Evolutionary conservation across 2,888 invertebrate species (phyloP), one percentile per base, ranked within the genome.

Genomic region (Serrognathus titanus): DNA sequence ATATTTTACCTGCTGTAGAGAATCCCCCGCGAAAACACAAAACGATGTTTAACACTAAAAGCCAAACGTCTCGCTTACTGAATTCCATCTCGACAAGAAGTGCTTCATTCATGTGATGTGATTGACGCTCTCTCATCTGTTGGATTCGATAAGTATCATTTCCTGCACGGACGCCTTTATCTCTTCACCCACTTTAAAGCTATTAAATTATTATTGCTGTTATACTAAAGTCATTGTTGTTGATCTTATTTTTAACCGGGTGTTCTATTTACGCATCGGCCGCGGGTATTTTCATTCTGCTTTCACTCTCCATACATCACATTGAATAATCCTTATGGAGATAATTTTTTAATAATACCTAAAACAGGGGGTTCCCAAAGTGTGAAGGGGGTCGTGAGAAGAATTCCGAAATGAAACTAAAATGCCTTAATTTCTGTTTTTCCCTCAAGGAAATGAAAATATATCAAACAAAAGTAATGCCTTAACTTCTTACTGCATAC

Each of bases 21-120:
- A 57, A 61, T 58, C 63, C 59, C 51, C 59, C 58, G 53, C 56
- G 39, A 40, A 41, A 50, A 57, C 58, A 60, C 56, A 60, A 53
- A 43, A 59, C 54, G 58, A 62, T 9, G 11, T 48, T 48, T 46
- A 60, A 24, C 48, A 57, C 41, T 13, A 53, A 43, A 51, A 55
- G 31, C 48, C 56, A 51, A 8, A 51, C 47, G 38, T 43, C 24
- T 36, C 37, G 20, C 12, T 41, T 49, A n/a, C 24, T 41, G 43
- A 13, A 13, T 16, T 36, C 50, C 55, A 55, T 55, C 45, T 55
- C 50, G 46, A 38, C 16, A 36, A 16, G 41, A 48, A 49, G 38
- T 31, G 40, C 24, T 35, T 50, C 37, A 35, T 8, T 31, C 10
- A 35, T 20, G 37, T 45, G 43, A 11, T 43, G 37, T 45, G 43